A percentile compares a stretch with the other conserved stretches of the same genome.
Conservation (phyloP, 2,888 invertebrate species). For the Diplazon laetatorius region DNA sequence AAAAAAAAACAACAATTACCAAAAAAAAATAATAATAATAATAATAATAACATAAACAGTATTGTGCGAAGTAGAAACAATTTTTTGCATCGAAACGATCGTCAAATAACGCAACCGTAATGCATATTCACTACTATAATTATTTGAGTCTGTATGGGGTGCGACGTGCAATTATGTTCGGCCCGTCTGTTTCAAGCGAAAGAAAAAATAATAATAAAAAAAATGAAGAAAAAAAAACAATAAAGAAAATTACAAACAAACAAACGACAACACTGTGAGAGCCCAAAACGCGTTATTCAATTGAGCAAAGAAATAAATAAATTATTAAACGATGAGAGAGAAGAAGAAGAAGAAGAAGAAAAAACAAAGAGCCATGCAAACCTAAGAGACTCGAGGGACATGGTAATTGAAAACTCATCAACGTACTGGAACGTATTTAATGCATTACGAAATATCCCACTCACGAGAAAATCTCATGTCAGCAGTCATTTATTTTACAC, state of each 20-base stretch:
- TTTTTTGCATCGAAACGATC: constrained; percentile 53
- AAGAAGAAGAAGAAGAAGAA: neutral
- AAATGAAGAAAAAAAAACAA: no score
- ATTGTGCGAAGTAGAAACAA: constrained; percentile 56
- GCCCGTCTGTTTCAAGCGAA: constrained; percentile 36
- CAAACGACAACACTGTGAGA: constrained; percentile 46
- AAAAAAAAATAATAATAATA: constrained; percentile 37
- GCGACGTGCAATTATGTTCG: constrained; percentile 32
- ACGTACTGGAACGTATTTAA: constrained; percentile 55
- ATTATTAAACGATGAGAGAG: constrained; percentile 32
- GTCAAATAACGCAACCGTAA: constrained; percentile 39
- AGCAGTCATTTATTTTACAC: constrained; percentile 26
- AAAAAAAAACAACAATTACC: neutral
- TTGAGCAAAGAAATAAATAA: no score
- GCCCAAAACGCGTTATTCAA: constrained; percentile 48
- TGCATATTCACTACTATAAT: constrained; percentile 41
- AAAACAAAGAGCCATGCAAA: no score
- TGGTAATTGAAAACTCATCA: constrained; percentile 52
- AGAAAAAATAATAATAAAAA: no score
- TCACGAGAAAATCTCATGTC: constrained; percentile 45
- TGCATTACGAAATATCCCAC: constrained; percentile 51
- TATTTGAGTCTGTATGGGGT: constrained; percentile 42
- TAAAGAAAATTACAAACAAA: no score
- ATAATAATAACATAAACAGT: constrained; percentile 16
- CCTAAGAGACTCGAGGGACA: constrained; percentile 35